Evolutionary conservation across 2,888 invertebrate genomes (phyloP), one percentile per base, ranked within the genome.

Genomic region (Mythimna lalbum): DNA sequence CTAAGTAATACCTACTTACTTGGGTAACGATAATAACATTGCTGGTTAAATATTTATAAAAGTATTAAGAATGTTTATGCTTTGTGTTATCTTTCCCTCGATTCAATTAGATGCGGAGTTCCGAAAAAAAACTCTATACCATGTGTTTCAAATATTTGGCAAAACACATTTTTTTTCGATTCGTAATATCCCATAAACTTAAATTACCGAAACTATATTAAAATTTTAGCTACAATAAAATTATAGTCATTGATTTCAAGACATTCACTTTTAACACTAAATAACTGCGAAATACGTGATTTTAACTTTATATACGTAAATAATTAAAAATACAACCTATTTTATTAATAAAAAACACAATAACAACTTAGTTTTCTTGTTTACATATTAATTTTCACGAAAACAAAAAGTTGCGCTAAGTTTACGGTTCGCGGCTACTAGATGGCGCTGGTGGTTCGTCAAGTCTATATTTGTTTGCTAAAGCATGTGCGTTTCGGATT

Each of bases 361-460:
- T 0, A 6, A 23, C 0, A 12, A 6, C 1, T 21, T 36, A 17
- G 1, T 36, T 27, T n/a, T 31, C 6, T 4, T 12, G 9, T 7
- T 43, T 59, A n/a, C 0, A 19, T 14, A 27, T 12, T 0, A 56
- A 47, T 78, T 61, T 61, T 27, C 19, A 21, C 2, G 23, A 12
- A 59, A 52, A 36, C 50, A 4, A 23, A 31, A 73, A 52, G 3
- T 36, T 19, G 1, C 1, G 4, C 12, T 19, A 3, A 59, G 78
- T 78, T 78, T 73, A 64, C 66, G 9, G 1, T 9, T 31, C 12
- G 19, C 47, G 1, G 9, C 17, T 68, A 10, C 43, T 82, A 79
- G 79, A 79, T 79, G 79, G 82, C 82, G 79, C 10, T 79, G 68
- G 17, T 4, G 31, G 82, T 65, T 1, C 5, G 4, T 19, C 7